These are phyloP conservation scores for Cynaeus angustus DNA, from an alignment of 2,888 invertebrate species.

Conservation along the genomic window DNA sequence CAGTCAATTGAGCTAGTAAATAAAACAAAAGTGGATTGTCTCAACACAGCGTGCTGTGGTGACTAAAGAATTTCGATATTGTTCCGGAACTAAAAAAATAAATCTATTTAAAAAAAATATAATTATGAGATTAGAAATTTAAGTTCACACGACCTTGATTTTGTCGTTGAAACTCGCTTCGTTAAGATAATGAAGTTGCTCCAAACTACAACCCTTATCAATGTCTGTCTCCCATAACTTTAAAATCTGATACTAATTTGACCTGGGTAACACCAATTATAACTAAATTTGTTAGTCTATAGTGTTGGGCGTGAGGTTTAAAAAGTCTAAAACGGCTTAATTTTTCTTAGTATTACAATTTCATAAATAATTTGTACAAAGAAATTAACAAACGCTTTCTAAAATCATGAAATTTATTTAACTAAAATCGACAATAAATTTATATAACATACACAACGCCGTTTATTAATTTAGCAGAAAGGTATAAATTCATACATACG, in stretches of 20 bases:
- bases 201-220: slow-evolving; percentile 32
- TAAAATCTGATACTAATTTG: slow-evolving; percentile 38
- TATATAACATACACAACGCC: too few relatives aligned
- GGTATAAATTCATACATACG: too few relatives aligned
- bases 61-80: slow-evolving; percentile 10
- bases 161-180: neutral
- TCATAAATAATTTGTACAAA: too few relatives aligned
- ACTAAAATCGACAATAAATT: too few relatives aligned
- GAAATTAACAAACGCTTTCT: too few relatives aligned
- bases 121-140: neutral
- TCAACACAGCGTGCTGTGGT: slow-evolving; percentile 19
- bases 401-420: too few relatives aligned
- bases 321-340: too few relatives aligned
- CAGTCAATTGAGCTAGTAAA: slow-evolving; percentile 21
- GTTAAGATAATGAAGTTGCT: slow-evolving; percentile 20
- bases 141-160: neutral
- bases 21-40: slow-evolving; percentile 17
- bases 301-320: too few relatives aligned
- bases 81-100: neutral
- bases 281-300: slow-evolving; percentile 12
- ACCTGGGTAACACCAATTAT: slow-evolving; percentile 29
- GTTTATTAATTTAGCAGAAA: too few relatives aligned
- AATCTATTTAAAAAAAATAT: too few relatives aligned
- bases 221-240: slow-evolving; percentile 11
- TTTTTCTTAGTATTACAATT: too few relatives aligned